Evolutionary conservation across 37 sponge, comb jelly and placozoan genomes (phyloP).

Genomic region (Diacarnus erythraeanus): DNA sequence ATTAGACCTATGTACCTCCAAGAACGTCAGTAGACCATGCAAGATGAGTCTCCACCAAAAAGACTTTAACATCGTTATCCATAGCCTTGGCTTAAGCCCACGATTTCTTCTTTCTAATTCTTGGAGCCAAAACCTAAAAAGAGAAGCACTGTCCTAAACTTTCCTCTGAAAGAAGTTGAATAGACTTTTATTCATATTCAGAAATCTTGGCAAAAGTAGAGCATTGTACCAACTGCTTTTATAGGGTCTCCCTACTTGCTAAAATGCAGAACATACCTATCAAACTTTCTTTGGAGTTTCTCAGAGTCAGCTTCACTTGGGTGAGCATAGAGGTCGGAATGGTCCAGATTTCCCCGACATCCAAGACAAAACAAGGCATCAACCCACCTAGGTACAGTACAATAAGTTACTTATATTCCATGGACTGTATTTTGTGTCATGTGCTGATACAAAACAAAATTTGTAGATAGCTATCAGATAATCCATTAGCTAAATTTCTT

Average conservation of each 20-base stretch:
- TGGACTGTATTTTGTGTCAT: not conserved
- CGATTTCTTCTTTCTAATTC: slow-evolving; percentile 27
- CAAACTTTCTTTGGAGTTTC: slow-evolving; percentile 35
- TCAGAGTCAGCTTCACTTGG: slow-evolving; percentile 47
- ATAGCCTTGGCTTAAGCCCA: slow-evolving; percentile 42
- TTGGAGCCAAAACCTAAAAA: slow-evolving; percentile 35
- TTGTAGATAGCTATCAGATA: no score
- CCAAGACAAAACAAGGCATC: slow-evolving; percentile 53
- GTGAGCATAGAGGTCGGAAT: slow-evolving; percentile 49
- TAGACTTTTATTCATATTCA: not conserved
- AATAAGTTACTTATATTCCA: no score
- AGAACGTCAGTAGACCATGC: slow-evolving; percentile 12
- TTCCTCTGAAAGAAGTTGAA: no score
- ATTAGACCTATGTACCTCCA: slow-evolving; percentile 22
- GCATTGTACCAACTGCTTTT: not conserved
- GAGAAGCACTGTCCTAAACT: no score
- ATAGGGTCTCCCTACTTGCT: no score
- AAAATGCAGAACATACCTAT: slow-evolving; percentile 34
- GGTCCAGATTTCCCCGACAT: slow-evolving; percentile 25
- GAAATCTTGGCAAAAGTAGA: not conserved
- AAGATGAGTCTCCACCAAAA: slow-evolving; percentile 46
- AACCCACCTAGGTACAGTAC: slow-evolving; percentile 36
- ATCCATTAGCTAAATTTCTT: no score
- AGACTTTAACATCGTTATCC: slow-evolving; percentile 46
- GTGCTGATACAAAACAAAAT: no score